phyloP scores from a whole-genome alignment of 2,113 vertebrate genomes.

The Oryzias woworae region DNA sequence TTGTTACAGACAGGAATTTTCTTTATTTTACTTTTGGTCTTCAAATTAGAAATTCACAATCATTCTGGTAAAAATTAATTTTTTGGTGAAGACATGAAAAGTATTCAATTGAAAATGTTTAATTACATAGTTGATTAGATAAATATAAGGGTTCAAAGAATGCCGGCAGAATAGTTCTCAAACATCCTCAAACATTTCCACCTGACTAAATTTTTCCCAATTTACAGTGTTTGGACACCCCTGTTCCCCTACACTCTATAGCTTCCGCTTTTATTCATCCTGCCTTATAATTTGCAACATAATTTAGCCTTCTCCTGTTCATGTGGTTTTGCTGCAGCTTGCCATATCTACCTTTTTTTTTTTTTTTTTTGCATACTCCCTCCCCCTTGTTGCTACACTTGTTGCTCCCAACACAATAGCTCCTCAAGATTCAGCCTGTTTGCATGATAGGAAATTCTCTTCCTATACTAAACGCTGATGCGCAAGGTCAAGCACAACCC shows the following conservation, averaged over 20 bases:
- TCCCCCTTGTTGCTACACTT: conserved; percentile 42
- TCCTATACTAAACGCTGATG: conserved; percentile 41
- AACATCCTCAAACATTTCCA: no score
- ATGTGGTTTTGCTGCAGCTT: conserved; percentile 60
- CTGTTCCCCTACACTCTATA: conserved; percentile 13
- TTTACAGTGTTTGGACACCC: no score
- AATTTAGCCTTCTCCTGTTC: conserved; percentile 71
- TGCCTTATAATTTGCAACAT: conserved; percentile 73
- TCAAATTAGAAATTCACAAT: no score
- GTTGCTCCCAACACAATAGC: conserved; percentile 55
- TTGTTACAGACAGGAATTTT: no score
- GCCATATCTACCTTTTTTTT: conserved; percentile 50
- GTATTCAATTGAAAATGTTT: no score
- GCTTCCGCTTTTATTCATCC: conserved; percentile 31
- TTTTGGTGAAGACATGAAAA: no score
- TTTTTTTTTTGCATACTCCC: conserved; percentile 32
- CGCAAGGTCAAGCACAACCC: conserved; percentile 58
- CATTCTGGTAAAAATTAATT: no score
- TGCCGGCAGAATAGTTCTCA: no score
- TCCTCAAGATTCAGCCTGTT: conserved; percentile 56
- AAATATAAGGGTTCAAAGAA: no score
- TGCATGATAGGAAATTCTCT: conserved; percentile 59
- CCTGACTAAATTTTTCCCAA: no score
- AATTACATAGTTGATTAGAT: no score
- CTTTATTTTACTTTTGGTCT: no score